phyloP scores from a whole-genome alignment of 2,797 vertebrate genomes.

The Phalloptychus januarius region DNA sequence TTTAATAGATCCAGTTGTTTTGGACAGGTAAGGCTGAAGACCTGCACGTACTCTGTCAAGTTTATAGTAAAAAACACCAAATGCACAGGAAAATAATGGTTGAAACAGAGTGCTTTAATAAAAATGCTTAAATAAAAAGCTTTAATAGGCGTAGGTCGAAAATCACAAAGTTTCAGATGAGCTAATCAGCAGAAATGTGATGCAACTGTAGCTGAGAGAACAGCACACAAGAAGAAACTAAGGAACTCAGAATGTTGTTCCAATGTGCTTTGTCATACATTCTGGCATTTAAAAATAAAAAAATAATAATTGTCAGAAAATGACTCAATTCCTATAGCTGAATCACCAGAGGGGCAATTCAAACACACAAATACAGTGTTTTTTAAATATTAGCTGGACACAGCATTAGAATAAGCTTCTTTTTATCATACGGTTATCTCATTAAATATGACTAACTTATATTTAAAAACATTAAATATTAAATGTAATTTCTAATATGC shows the following conservation, averaged over 20 bases:
- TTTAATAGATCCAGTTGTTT: too few species aligned
- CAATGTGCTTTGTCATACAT: background rate
- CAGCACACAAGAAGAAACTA: too few species aligned
- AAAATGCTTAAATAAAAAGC: background rate
- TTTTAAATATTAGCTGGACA: background rate
- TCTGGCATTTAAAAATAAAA: background rate
- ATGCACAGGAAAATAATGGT: background rate
- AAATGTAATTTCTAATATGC: background rate
- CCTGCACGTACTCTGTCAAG: too few species aligned
- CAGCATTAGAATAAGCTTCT: background rate
- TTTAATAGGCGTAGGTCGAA: too few species aligned
- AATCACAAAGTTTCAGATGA: too few species aligned
- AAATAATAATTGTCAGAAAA: background rate
- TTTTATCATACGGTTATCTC: background rate
- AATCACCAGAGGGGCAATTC: background rate
- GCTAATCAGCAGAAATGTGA: too few species aligned
- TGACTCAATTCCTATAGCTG: background rate
- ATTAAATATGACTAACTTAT: background rate
- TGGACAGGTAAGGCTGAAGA: too few species aligned
- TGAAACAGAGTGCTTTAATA: background rate
- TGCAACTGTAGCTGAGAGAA: too few species aligned
- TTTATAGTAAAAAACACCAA: too few species aligned
- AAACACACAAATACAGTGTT: background rate
- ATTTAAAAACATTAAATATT: background rate
- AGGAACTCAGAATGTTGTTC: background rate